Evolutionary conservation across 2,888 invertebrate species (phyloP), one percentile per base, ranked within the genome.

Genomic region (Bombyx huttoni): DNA sequence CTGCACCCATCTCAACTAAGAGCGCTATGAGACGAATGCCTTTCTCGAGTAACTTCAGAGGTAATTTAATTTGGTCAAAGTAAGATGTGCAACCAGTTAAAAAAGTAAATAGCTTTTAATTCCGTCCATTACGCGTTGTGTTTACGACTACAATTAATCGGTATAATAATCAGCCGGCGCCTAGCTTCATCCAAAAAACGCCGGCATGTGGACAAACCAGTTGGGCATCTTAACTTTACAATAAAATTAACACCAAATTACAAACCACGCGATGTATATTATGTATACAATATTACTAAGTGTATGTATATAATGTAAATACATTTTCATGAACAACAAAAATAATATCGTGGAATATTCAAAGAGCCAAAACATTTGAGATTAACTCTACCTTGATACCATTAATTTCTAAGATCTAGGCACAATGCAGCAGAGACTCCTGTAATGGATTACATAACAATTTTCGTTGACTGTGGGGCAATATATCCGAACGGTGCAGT

Each of bases 341-440:
- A 86, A 84, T 86, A 88, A 88, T 88, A 88, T 88, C 88, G 87
- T 86, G 86, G 84, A 87, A 87, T 86, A 85, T 87, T 88, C 83
- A 88, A 87, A 87, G 87, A 87, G 87, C 87, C 86, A 86, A 88
- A 87, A 86, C 83, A 82, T 84, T 79, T 88, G 88, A 88, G 87
- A 87, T 87, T 84, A 83, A 85, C 79, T 84, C 88, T 88, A 88
- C 86, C 82, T 85, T 85, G 83, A 86, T 85, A 87, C 85, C 81
- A 83, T 85, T 88, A 87, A 88, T 81, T 79, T 88, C 89, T 89
- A 89, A 87, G 84, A 88, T 89, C 89, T 89, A 89, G 89, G 89
- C 89, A 89, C 89, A 88, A 88, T 89, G 86, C 89, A 88, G 87
- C 87, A 88, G 87, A 87, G 82, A 87, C 85, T 87, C 88, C 88